Percentiles rank a stretch among this genome's conserved stretches.
Evolutionary conservation across 2,888 invertebrate genomes (phyloP).

Genomic region (Cerceris rybyensis): DNA sequence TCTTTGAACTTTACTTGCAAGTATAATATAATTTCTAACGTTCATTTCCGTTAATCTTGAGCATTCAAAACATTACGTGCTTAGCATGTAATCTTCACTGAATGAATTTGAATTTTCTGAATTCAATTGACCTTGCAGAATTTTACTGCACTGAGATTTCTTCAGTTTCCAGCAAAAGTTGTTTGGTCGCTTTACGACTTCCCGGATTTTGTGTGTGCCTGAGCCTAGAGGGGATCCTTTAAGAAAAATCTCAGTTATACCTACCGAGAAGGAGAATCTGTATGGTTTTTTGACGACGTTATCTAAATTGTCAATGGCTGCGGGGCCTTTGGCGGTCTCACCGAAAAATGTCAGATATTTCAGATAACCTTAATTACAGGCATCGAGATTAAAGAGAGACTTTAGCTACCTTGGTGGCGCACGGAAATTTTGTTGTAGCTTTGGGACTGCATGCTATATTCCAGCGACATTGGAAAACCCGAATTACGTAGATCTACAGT

Average conservation of each 20-base stretch:
- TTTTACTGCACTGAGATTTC: conserved; percentile 32
- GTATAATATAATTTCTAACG: too few relatives aligned
- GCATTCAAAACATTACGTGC: too few relatives aligned
- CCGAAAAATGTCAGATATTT: conserved; percentile 57
- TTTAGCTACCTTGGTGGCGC: conserved; percentile 29
- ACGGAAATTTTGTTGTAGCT: not conserved
- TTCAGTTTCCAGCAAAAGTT: conserved; percentile 24
- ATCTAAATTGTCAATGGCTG: conserved; percentile 65
- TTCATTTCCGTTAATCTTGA: too few relatives aligned
- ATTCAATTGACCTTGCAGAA: conserved; percentile 35
- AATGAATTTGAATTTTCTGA: not conserved
- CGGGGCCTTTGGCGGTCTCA: conserved; percentile 50
- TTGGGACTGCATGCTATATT: not conserved
- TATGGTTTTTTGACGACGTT: conserved; percentile 49
- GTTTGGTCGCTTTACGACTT: conserved; percentile 60
- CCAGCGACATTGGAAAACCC: too few relatives aligned
- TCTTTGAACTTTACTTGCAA: too few relatives aligned
- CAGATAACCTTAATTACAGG: conserved; percentile 64
- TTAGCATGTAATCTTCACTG: too few relatives aligned
- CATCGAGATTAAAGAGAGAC: conserved; percentile 41
- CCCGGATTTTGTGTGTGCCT: conserved; percentile 41
- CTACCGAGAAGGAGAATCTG: conserved; percentile 25
- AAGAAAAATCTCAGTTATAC: conserved; percentile 35
- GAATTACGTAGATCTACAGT: not conserved
- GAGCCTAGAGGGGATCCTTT: conserved; percentile 26